A percentile compares a stretch with the other conserved stretches of the same genome.
phyloP scores from a whole-genome alignment of 2,797 vertebrate genomes.

The Acanthurus tractus region DNA sequence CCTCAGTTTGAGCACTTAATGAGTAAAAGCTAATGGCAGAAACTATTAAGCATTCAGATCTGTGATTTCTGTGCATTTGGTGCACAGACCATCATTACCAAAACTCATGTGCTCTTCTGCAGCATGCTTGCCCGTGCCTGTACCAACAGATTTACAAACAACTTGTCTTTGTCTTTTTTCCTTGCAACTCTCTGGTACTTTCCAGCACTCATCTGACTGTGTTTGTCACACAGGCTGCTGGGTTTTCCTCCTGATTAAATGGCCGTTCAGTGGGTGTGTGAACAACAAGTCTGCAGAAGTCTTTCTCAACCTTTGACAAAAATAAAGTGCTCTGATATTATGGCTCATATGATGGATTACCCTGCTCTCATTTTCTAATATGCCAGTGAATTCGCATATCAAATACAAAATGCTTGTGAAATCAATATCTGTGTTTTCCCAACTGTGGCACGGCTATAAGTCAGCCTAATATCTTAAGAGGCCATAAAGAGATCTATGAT shows the following conservation, averaged over 20 bases:
- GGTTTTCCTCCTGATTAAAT: slow-evolving; percentile 20
- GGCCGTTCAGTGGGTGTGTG: neutral
- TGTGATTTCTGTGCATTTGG: neutral
- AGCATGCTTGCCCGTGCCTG: neutral
- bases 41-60: slow-evolving; percentile 8
- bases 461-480: neutral
- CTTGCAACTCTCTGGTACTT: slow-evolving; percentile 69
- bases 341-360: neutral
- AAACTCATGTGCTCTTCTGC: neutral
- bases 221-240: neutral
- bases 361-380: neutral
- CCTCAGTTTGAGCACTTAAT: neutral
- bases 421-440: neutral
- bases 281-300: neutral
- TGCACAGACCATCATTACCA: neutral
- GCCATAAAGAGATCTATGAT: neutral
- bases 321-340: neutral
- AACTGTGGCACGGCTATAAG: neutral
- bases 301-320: neutral
- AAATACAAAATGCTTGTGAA: neutral
- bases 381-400: neutral
- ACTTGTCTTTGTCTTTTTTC: slow-evolving; percentile 5
- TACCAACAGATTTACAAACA: slow-evolving; percentile 13
- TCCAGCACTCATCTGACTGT: slow-evolving; percentile 38
- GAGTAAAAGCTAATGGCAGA: slow-evolving; percentile 6